A percentile compares a stretch with the other conserved stretches of the same genome.
phyloP scores from a whole-genome alignment of 2,888 invertebrate species.

The Nomada flava region DNA sequence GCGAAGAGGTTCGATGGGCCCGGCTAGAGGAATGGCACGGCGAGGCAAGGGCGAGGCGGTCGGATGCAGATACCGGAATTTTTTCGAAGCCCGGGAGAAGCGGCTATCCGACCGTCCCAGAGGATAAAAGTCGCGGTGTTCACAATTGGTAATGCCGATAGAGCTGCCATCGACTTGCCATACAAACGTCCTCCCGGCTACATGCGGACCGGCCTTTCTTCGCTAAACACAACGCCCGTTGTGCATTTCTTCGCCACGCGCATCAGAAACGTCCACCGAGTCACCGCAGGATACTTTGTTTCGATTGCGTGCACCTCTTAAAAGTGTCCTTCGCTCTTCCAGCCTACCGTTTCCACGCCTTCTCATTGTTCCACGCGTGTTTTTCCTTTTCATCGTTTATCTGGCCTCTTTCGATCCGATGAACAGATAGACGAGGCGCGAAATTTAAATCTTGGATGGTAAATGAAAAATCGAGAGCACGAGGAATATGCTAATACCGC shows the following conservation, averaged over 20 bases:
- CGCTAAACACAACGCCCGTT: slow-evolving; percentile 64
- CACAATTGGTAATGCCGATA: slow-evolving; percentile 77
- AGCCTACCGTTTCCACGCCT: background rate
- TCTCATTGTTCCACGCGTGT: slow-evolving; percentile 22
- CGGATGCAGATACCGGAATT: slow-evolving; percentile 58
- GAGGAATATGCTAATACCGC: background rate
- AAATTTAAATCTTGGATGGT: background rate
- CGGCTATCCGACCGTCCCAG: slow-evolving; percentile 50
- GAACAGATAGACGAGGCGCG: background rate
- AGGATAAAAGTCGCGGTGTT: slow-evolving; percentile 72
- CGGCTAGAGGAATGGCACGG: slow-evolving; percentile 34
- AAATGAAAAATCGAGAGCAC: no score
- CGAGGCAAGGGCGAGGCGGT: slow-evolving; percentile 47
- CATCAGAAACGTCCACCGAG: slow-evolving; percentile 57
- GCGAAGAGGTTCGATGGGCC: slow-evolving; percentile 2
- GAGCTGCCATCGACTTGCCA: slow-evolving; percentile 83
- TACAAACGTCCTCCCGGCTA: slow-evolving; percentile 82
- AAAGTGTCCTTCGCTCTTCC: background rate
- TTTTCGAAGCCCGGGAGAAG: slow-evolving; percentile 56
- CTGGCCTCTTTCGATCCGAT: background rate
- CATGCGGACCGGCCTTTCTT: slow-evolving; percentile 68
- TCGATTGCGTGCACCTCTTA: slow-evolving; percentile 31
- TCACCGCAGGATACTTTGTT: slow-evolving; percentile 52
- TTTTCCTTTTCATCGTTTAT: background rate
- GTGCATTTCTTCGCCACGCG: slow-evolving; percentile 56